Percentiles rank a stretch among this genome's conserved stretches.
Conservation (phyloP, 2,888 invertebrate species). For the Dynastes tityus region DNA sequence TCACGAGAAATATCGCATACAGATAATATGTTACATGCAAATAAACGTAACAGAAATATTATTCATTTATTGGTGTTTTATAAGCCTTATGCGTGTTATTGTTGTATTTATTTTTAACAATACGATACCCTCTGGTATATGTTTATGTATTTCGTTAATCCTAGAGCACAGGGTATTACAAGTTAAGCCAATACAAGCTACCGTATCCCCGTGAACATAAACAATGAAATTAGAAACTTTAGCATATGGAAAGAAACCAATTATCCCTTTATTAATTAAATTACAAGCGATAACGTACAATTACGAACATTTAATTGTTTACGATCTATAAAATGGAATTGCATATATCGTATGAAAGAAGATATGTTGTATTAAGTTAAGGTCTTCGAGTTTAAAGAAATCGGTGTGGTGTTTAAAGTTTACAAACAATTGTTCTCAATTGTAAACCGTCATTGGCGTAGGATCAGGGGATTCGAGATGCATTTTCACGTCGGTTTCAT, state of each 20-base stretch:
- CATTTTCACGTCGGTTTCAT: too few relatives aligned
- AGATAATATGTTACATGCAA: neutral
- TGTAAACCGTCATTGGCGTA: slow-evolving; percentile 9
- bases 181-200: slow-evolving; percentile 3
- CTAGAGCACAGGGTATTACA: neutral
- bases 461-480: neutral
- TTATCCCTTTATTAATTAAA: neutral
- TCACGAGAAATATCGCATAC: neutral
- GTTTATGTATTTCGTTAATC: slow-evolving; percentile 16
- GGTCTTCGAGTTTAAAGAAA: too few relatives aligned
- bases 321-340: too few relatives aligned
- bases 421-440: too few relatives aligned
- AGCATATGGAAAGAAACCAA: slow-evolving; percentile 42
- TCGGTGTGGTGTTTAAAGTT: too few relatives aligned
- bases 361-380: too few relatives aligned
- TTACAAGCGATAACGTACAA: slow-evolving; percentile 2
- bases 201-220: neutral
- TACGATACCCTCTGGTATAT: slow-evolving; percentile 2
- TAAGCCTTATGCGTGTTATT: slow-evolving; percentile 3
- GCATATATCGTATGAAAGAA: too few relatives aligned
- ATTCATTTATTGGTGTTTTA: neutral
- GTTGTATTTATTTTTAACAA: slow-evolving; percentile 19
- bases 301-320: slow-evolving; percentile 1
- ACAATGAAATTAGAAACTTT: slow-evolving; percentile 32
- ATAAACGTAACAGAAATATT: neutral